A percentile compares a stretch with the other conserved stretches of the same genome.
Conservation (phyloP, 2,797 vertebrate genomes). For the Epinephelus coioides region DNA sequence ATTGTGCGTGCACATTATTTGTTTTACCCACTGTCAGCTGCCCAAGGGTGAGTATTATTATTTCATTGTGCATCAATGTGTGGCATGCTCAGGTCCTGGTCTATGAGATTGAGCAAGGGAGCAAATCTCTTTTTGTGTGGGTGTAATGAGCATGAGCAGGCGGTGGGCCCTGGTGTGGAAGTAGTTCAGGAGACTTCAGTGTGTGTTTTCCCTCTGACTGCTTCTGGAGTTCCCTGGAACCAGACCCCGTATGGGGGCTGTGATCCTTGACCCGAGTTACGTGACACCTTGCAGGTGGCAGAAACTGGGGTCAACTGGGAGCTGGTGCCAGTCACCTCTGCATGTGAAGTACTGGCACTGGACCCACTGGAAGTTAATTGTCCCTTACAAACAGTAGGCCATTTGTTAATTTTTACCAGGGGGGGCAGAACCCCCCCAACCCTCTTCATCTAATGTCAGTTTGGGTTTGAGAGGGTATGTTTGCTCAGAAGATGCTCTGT, state of each 20-base stretch:
- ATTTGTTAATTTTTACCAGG: too few species aligned
- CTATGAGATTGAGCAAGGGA: constrained; percentile 61
- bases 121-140: constrained; percentile 76
- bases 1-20: constrained; percentile 69
- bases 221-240: constrained; percentile 52
- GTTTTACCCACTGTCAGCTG: constrained; percentile 57
- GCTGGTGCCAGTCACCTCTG: background rate
- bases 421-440: too few species aligned
- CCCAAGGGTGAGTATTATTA: constrained; percentile 58
- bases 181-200: constrained; percentile 61
- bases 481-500: too few species aligned
- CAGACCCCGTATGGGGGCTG: constrained; percentile 21
- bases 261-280: constrained; percentile 62
- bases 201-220: constrained; percentile 63
- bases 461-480: too few species aligned
- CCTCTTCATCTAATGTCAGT: too few species aligned
- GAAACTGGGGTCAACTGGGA: constrained; percentile 44
- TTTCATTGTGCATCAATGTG: constrained; percentile 61
- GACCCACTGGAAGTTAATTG: background rate
- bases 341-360: constrained; percentile 53
- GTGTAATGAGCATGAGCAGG: constrained; percentile 76
- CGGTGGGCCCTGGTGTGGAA: constrained; percentile 69
- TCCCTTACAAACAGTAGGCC: background rate
- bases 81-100: constrained; percentile 57
- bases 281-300: constrained; percentile 76